Evolutionary conservation across 2,113 vertebrate genomes (phyloP).

Genomic region (Isichthys henryi): DNA sequence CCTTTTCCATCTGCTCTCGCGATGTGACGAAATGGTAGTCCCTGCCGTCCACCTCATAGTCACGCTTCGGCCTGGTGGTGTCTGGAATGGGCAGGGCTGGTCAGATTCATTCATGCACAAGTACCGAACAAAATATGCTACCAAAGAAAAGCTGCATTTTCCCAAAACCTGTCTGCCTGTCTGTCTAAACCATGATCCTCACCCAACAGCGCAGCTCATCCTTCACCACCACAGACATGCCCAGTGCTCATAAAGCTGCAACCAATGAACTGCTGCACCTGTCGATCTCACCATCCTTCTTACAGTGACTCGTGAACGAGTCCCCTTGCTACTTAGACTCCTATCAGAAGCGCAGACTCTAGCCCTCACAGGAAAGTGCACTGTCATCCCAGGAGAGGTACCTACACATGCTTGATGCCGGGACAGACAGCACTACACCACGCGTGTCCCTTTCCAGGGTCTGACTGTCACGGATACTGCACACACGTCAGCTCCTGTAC

Average conservation of each 20-base stretch:
- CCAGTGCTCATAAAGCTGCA: neutral
- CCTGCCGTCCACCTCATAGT: constrained; percentile 90
- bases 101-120: neutral
- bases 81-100: constrained; percentile 54
- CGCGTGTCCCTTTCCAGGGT: neutral
- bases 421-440: neutral
- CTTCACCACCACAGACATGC: neutral
- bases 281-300: neutral
- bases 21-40: constrained; percentile 97
- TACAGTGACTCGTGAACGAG: neutral
- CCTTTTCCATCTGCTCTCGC: constrained; percentile 93
- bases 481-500: neutral
- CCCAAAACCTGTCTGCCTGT: neutral
- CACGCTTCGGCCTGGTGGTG: constrained; percentile 88
- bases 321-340: neutral
- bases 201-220: neutral
- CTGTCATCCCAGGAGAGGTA: neutral
- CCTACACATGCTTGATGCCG: neutral
- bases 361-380: no score
- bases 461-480: neutral
- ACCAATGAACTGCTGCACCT: neutral
- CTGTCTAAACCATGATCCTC: neutral
- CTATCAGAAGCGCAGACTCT: neutral
- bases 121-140: neutral
- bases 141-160: neutral